Percentiles rank a stretch among this genome's conserved stretches.
These are phyloP conservation scores for Isaurus tuberculatus DNA, from an alignment of 92 coral and sea anemone genomes.

Conservation along the genomic window DNA sequence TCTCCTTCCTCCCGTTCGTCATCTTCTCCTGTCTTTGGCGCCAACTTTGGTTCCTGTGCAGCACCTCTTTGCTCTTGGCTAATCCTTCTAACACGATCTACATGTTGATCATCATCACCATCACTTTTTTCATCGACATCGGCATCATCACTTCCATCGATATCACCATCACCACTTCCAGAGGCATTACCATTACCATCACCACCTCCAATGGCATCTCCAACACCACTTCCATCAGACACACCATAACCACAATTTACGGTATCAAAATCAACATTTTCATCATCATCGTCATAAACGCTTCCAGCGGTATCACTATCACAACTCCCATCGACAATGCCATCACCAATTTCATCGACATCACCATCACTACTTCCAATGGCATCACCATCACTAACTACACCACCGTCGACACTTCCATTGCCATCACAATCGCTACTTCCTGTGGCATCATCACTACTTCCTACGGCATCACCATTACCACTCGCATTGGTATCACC, in stretches of 20 bases:
- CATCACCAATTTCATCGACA: background rate
- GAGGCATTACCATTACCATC: background rate
- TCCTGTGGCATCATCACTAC: slow-evolving; percentile 1
- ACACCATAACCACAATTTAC: background rate
- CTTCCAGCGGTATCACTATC: no score
- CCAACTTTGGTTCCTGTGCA: background rate
- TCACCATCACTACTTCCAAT: background rate
- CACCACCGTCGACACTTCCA: no score
- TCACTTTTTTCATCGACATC: background rate
- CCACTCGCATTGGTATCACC: background rate
- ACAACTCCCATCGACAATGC: background rate
- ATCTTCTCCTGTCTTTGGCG: slow-evolving; percentile 23
- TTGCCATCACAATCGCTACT: slow-evolving; percentile 3
- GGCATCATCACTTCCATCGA: background rate
- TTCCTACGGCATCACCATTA: background rate
- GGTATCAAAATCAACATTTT: background rate
- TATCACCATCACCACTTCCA: background rate
- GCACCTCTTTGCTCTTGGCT: background rate
- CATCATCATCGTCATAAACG: no score
- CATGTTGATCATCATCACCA: slow-evolving; percentile 34
- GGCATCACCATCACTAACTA: background rate
- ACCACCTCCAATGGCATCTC: background rate
- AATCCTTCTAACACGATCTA: slow-evolving; percentile 5
- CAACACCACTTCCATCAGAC: slow-evolving; percentile 16
- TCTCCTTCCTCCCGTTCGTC: slow-evolving; percentile 42